These are phyloP conservation scores for Augochlora pura DNA, from an alignment of 1,140 invertebrate genomes.

Conservation along the genomic window DNA sequence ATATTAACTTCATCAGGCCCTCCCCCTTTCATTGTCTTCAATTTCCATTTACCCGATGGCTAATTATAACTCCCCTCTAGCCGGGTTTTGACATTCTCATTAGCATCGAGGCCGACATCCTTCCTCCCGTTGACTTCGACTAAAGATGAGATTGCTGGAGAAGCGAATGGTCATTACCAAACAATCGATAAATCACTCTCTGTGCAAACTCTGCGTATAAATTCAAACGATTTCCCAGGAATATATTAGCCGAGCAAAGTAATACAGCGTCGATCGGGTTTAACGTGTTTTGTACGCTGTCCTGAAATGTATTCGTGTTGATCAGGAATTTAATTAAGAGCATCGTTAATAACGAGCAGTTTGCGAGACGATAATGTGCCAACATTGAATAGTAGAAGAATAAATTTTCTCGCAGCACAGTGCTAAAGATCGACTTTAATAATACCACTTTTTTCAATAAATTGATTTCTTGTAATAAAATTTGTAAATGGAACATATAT, in stretches of 20 bases:
- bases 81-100: slow-evolving; percentile 59
- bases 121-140: slow-evolving; percentile 10
- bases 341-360: too few species aligned
- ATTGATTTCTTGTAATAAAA: too few species aligned
- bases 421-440: too few species aligned
- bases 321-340: too few species aligned
- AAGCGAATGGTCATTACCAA: slow-evolving; percentile 34
- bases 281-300: too few species aligned
- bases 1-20: slow-evolving; percentile 20
- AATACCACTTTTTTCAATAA: too few species aligned
- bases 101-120: slow-evolving; percentile 31
- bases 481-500: too few species aligned
- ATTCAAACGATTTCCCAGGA: slow-evolving; percentile 4
- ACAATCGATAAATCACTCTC: slow-evolving; percentile 35
- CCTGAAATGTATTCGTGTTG: too few species aligned
- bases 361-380: too few species aligned
- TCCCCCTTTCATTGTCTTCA: slow-evolving; percentile 33
- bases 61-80: slow-evolving; percentile 47
- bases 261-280: too few species aligned
- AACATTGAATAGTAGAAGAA: too few species aligned
- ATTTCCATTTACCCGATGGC: slow-evolving; percentile 47
- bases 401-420: too few species aligned
- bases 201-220: background rate
- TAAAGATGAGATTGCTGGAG: slow-evolving; percentile 20
- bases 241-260: background rate